Base-by-base conservation (phyloP, 2,888 invertebrate genomes). In the Drosophila mimica region DNA sequence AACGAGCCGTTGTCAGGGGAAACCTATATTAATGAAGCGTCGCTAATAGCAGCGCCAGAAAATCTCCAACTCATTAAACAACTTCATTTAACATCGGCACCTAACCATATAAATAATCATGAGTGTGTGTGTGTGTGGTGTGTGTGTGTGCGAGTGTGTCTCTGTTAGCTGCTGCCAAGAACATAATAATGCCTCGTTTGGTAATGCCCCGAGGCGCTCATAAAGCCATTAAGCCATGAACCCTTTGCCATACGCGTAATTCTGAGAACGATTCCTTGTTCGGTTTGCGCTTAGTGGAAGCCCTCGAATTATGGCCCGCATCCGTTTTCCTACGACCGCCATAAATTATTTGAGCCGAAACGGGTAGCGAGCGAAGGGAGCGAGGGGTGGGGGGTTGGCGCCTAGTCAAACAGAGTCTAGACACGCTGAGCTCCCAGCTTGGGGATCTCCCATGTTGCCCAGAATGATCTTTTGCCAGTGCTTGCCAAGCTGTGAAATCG, bases 171-270 rank as follows among this genome's bases (percentile, higher is more conserved):
- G 54, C 57, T 65, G 43, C 64, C 70, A 61, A 52, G 63, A 65
- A 87, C 82, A 76, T 81, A 81, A 87, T 89, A 83, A 79, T 69
- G 73, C 72, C 79, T 75, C 77, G 77, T 79, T 87, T 75, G 82
- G 53, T 70, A 79, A 69, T 74, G 81, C 82, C 88, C 82, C 85
- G 56, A 64, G 81, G 79, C 83, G 81, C 87, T 74, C 83, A 88
- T 87, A 90, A 87, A 87, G 79, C 88, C 90, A 87, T 86, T 86
- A 88, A 85, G 74, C 65, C 57, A 72, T 49, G 62, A 87, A 87
- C 90, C 86, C 86, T 90, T 82, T 70, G 69, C 52, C n/a, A 31
- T 52, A 31, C 74, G 74, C 79, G 73, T 83, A 81, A 82, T 85
- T 80, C 63, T 74, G 72, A 69, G 64, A 70, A 80, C 83, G 72